Conservation (phyloP, 2,797 vertebrate genomes). For the Sebastes itinus region DNA sequence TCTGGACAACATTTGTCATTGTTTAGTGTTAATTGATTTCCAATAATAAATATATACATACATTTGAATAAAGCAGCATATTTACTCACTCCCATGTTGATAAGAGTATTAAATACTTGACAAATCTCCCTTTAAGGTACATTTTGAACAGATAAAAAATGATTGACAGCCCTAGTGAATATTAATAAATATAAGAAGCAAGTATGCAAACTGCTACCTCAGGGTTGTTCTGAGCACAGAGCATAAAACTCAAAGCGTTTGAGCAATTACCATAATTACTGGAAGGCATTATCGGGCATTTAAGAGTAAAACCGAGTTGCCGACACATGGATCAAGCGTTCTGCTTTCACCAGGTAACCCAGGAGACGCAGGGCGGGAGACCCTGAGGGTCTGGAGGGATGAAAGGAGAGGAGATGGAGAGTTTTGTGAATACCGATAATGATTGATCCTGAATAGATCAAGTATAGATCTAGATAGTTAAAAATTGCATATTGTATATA, state of each 20-base stretch:
- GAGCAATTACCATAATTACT: conserved; percentile 28
- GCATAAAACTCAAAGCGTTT: conserved; percentile 10
- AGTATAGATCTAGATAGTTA: neutral
- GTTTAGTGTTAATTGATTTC: no score
- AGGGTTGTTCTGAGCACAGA: neutral
- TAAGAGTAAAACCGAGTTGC: conserved; percentile 6
- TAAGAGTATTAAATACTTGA: no score
- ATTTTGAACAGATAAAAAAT: no score
- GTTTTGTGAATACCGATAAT: neutral
- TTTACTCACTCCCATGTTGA: no score
- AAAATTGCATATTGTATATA: neutral
- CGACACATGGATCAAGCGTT: conserved; percentile 32
- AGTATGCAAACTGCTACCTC: conserved; percentile 9
- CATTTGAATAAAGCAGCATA: no score
- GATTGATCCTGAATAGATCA: neutral
- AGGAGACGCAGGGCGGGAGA: neutral
- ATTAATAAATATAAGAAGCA: neutral
- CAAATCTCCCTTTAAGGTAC: no score
- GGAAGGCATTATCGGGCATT: conserved; percentile 13
- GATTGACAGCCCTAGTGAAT: neutral
- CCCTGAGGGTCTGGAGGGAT: neutral
- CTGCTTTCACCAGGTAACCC: neutral
- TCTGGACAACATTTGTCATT: no score
- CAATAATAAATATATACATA: no score
- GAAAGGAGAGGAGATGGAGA: neutral